Conservation (phyloP, 2,888 invertebrate species). For the Trissolcus japonicus region DNA sequence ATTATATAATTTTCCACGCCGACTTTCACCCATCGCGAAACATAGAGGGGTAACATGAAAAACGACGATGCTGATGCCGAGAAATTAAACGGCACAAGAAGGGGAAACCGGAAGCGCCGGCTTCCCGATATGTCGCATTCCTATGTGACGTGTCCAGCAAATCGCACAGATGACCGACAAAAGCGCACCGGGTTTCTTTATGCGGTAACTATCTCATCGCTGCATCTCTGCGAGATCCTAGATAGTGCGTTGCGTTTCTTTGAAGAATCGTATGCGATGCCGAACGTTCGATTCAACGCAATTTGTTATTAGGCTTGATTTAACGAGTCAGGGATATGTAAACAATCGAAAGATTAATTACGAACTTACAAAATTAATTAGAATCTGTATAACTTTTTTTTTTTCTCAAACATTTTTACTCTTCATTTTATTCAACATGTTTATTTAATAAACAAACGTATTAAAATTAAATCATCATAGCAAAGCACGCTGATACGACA, state of each 20-base stretch:
- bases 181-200: constrained; percentile 18
- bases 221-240: constrained; percentile 22
- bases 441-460: too few relatives aligned
- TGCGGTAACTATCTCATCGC: constrained; percentile 6
- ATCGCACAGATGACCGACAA: constrained; percentile 25
- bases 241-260: constrained; percentile 11
- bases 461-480: too few relatives aligned
- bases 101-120: constrained; percentile 18
- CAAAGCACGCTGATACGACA: too few relatives aligned
- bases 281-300: constrained; percentile 2
- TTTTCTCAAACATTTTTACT: background rate
- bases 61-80: background rate
- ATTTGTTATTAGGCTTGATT: constrained; percentile 14
- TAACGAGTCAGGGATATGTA: background rate
- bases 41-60: constrained; percentile 7
- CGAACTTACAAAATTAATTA: background rate
- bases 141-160: constrained; percentile 42
- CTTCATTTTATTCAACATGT: too few relatives aligned
- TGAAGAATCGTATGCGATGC: constrained; percentile 13
- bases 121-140: constrained; percentile 48
- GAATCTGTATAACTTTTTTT: background rate
- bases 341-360: background rate
- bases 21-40: constrained; percentile 46
- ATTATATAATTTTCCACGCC: constrained; percentile 47
- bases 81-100: background rate